Evolutionary conservation across 1,140 invertebrate species (phyloP).

Genomic region (Hylaeus anthracinus): DNA sequence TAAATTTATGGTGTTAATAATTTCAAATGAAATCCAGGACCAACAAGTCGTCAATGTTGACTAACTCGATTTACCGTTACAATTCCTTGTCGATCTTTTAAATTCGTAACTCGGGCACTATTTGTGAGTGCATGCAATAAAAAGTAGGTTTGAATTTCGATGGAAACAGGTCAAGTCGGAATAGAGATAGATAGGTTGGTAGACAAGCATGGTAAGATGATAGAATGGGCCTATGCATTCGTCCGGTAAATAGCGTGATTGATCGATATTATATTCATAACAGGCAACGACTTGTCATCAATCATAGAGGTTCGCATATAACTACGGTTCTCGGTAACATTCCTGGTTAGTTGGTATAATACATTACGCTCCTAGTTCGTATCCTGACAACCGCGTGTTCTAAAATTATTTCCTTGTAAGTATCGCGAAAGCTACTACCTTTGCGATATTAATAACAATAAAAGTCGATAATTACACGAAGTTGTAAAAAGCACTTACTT

Average conservation of each 20-base stretch:
- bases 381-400: constrained; percentile 67
- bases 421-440: neutral
- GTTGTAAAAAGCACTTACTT: neutral
- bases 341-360: constrained; percentile 71
- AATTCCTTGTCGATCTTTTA: constrained; percentile 3
- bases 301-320: constrained; percentile 73
- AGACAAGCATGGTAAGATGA: constrained; percentile 67
- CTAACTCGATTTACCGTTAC: neutral
- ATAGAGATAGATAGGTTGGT: constrained; percentile 63
- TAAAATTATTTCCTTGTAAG: constrained; percentile 56
- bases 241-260: constrained; percentile 79
- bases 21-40: no score
- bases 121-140: constrained; percentile 58
- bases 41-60: no score
- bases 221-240: constrained; percentile 76
- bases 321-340: constrained; percentile 69
- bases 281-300: constrained; percentile 78
- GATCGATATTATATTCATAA: constrained; percentile 81
- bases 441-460: neutral
- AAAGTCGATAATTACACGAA: neutral
- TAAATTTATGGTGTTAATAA: no score
- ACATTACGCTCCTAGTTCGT: constrained; percentile 69
- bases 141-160: constrained; percentile 67
- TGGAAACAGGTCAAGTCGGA: constrained; percentile 66
- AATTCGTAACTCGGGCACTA: constrained; percentile 31